Evolutionary conservation across 2,888 invertebrate genomes (phyloP), one percentile per base, ranked within the genome.

Genomic region (Lepidochrysops patricia): DNA sequence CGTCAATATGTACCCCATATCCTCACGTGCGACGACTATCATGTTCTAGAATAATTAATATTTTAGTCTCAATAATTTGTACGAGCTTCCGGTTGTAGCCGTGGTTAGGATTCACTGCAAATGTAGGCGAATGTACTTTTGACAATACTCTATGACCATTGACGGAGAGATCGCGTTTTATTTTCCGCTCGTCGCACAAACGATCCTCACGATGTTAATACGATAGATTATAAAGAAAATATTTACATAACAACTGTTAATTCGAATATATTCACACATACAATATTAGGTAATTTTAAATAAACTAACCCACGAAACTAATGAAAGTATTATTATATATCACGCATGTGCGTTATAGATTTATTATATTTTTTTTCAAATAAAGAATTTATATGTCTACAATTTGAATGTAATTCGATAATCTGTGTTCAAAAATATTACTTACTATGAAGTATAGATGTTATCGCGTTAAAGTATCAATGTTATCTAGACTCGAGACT

Each of bases 101-200:
- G 72, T 67, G 70, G 67, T 63, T 72, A 75, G 77, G 77, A 75
- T 74, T 58, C 60, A 63, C 61, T 63, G 62, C 61, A 61, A 67
- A 70, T 72, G 66, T 72, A 76, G 73, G 81, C 77, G 62, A 65
- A 63, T 62, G 58, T 65, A 68, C 72, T 67, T 73, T 84, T 84
- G 87, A 87, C 88, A 86, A 87, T 84, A 86, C 80, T 76, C 68
- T 75, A 76, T 79, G 74, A 81, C 75, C 72, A 75, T 81, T 84
- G 83, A 86, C 84, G 83, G 79, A 79, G 72, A 68, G 72, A 70
- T 74, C 68, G 67, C 71, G 49, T 69, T 64, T n/a, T 70, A 67
- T 72, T 71, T 73, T 80, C 77, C 66, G 66, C 73, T 80, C 76
- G 74, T 75, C 84, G 88, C 87, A 87, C 88, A 88, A 88, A 84